Evolutionary conservation across 2,113 vertebrate species (phyloP), one percentile per base, ranked within the genome.

Genomic region (Macquaria ambigua): DNA sequence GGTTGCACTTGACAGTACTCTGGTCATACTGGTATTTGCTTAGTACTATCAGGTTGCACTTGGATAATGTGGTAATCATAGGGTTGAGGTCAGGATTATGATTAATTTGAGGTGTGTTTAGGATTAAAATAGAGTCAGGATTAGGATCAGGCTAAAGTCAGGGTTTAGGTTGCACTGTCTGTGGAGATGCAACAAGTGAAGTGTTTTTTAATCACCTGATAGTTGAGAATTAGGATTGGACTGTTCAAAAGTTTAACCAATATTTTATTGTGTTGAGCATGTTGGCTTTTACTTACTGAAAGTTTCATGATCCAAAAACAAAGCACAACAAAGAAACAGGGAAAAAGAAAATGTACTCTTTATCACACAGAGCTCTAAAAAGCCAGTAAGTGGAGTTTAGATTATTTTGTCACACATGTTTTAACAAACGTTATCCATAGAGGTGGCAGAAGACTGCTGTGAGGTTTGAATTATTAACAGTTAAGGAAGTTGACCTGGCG

Each of bases 1-100:
- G 93, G 91, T 92, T 92, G 85, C 90, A 92, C 89, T 90, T 90
- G 82, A 86, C 77, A 58, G 72, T 86, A 93, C 85, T 84, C 59
- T 76, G 70, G 77, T 81, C 77, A 69, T 39, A 69, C 89, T 90
- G 90, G 87, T 87, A 58, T 88, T 90, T 83, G 67, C 89, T 90
- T 87, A 79, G 86, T 84, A 82, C 82, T 72, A 82, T 79, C 71
- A 72, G 20, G 55, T 67, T 71, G 64, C 69, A 34, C 63, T 41
- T 61, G 12, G 61, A 66, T 56, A 50, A 12, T 39, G 34, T 66
- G 67, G 28, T 77, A 20, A 70, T 73, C 8, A 50, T 71, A 85
- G 61, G 16, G 37, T 34, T 84, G 63, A 61, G 1, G n/a, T 79
- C 37, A 28, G 31, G 52, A 79, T 66, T 79, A 83, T 61, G 28